phyloP scores from a whole-genome alignment of 92 coral and sea anemone genomes.

The Isaurus tuberculatus region DNA sequence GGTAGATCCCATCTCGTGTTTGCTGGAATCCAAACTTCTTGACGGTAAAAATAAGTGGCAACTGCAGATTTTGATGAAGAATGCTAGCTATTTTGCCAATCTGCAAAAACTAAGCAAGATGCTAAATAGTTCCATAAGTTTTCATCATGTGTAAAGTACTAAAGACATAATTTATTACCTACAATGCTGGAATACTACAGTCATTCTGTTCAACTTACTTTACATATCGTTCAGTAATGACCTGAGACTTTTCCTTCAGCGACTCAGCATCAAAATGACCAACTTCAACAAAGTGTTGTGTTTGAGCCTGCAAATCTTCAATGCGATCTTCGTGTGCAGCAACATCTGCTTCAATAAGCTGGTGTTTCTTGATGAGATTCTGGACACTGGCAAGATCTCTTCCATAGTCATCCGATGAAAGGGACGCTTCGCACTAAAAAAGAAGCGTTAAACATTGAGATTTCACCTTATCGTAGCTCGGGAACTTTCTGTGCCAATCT shows the following conservation, averaged over 20 bases:
- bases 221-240: constrained; percentile 89
- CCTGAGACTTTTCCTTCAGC: constrained; percentile 85
- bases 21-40: too few relatives aligned
- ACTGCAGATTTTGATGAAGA: too few relatives aligned
- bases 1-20: too few relatives aligned
- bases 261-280: constrained; percentile 97
- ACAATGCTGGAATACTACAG: neutral
- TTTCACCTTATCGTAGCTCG: neutral
- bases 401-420: constrained; percentile 96
- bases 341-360: constrained; percentile 94
- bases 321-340: constrained; percentile 99
- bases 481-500: too few relatives aligned
- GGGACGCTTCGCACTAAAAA: constrained; percentile 82
- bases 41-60: too few relatives aligned
- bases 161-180: too few relatives aligned
- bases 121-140: too few relatives aligned
- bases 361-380: constrained; percentile 95
- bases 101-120: neutral
- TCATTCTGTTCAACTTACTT: constrained; percentile 61
- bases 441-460: neutral
- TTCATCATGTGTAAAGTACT: too few relatives aligned
- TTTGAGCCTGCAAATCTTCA: constrained; percentile 91
- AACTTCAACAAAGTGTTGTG: constrained; percentile 92
- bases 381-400: constrained; percentile 98
- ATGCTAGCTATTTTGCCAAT: neutral